Evolutionary conservation across 2,888 invertebrate species (phyloP), one percentile per base, ranked within the genome.

Genomic region (Trachelus tabidus): DNA sequence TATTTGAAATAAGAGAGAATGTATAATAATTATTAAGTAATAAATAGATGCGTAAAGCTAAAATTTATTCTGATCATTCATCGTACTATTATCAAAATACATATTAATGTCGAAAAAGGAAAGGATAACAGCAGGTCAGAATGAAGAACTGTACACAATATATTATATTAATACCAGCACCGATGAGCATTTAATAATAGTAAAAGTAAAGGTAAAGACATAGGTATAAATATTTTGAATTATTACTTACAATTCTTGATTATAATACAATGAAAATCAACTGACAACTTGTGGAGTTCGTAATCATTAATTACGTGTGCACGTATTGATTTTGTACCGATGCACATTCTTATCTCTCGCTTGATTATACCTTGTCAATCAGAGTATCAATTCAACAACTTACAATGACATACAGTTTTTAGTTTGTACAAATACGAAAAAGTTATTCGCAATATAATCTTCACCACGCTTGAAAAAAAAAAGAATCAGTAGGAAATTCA

Each of bases 111-210:
- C 23, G 1, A 56, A 56, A 1, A 56, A 56, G 23, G 56, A 56
- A 23, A 56, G 56, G 56, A 56, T 23, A 23, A 56, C 23, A 56
- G 23, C 9, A 6, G 56, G 23, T 23, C 56, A 56, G 56, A 23
- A 23, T 56, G 23, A 56, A 56, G 23, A 56, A 56, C 56, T 56
- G 23, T 56, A 56, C 56, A 56, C 56, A 56, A 73, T 76, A 33
- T 33, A 73, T 75, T 76, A 76, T 78, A 78, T 82, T 83, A 81
- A 85, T 85, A 89, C 90, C 90, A 90, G 90, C 90, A 90, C 90
- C 90, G 89, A 90, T 90, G 89, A 90, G 87, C 88, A 90, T 90
- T 90, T 89, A 89, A 89, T 89, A 84, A 87, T 84, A 85, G 88
- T 86, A 87, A 87, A 84, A 88, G 79, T 81, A 82, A 80, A 84